phyloP scores from a whole-genome alignment of 1,140 invertebrate genomes.

The Drosophila pachea region DNA sequence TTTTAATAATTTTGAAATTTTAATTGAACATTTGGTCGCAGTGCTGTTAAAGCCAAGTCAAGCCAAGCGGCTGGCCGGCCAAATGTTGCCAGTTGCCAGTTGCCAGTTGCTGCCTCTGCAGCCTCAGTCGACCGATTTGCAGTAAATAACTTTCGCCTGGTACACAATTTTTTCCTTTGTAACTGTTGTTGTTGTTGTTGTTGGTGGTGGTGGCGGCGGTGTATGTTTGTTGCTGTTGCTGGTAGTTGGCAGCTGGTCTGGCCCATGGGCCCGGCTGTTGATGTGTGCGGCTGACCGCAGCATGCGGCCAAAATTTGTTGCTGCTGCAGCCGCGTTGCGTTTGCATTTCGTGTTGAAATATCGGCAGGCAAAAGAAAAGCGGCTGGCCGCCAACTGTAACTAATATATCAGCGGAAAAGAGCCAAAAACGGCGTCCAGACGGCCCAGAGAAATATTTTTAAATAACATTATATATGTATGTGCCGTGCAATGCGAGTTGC shows the following conservation, averaged over 20 bases:
- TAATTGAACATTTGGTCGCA: constrained; percentile 55
- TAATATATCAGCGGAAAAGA: constrained; percentile 57
- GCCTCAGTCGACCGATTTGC: constrained; percentile 70
- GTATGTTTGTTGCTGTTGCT: constrained; percentile 30
- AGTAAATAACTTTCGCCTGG: constrained; percentile 73
- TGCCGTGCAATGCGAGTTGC: too few relatives aligned
- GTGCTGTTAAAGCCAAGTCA: constrained; percentile 50
- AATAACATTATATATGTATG: constrained; percentile 8
- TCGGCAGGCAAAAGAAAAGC: constrained; percentile 24
- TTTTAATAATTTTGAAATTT: constrained; percentile 64
- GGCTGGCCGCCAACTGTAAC: constrained; percentile 57
- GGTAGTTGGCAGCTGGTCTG: constrained; percentile 21
- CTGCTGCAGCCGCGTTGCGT: constrained; percentile 45
- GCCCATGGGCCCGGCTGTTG: constrained; percentile 40
- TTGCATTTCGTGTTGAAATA: constrained; percentile 60
- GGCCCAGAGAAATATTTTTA: too few relatives aligned
- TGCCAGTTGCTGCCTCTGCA: constrained; percentile 26
- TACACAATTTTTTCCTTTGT: constrained; percentile 43
- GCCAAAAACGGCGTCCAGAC: not conserved
- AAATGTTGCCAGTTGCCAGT: constrained; percentile 44
- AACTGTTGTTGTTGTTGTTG: constrained; percentile 13
- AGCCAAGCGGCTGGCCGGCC: not conserved
- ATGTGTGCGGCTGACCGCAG: constrained; percentile 73
- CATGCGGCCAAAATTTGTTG: constrained; percentile 49
- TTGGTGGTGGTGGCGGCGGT: too few relatives aligned